Evolutionary conservation across 2,113 vertebrate genomes (phyloP).

Genomic region (Passer domesticus): DNA sequence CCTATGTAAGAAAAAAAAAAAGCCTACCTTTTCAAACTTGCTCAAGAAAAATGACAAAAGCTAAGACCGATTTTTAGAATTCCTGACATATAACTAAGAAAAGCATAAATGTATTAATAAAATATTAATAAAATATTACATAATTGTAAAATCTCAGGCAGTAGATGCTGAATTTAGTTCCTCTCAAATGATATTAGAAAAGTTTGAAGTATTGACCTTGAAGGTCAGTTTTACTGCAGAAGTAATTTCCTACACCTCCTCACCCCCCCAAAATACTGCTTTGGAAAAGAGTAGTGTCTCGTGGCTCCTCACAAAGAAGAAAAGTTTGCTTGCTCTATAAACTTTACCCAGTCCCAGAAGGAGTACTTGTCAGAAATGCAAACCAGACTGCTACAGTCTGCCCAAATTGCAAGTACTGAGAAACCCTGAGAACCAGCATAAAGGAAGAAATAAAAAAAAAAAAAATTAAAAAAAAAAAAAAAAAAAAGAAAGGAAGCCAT

Average conservation of each 20-base stretch:
- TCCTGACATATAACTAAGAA: not conserved
- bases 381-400: not conserved
- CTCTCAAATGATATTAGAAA: not conserved
- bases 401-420: not conserved
- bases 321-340: not conserved
- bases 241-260: not conserved
- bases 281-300: not conserved
- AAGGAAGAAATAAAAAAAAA: not conserved
- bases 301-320: not conserved
- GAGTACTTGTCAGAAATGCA: not conserved
- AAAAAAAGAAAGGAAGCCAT: not conserved
- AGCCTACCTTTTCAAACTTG: not conserved
- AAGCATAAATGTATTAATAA: not conserved
- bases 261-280: not conserved
- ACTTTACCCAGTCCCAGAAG: not conserved
- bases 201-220: not conserved
- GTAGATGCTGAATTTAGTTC: not conserved
- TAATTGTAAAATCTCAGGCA: not conserved
- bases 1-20: not conserved
- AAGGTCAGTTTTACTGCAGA: not conserved
- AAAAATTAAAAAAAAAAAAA: too few relatives aligned
- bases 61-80: not conserved
- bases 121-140: too few relatives aligned
- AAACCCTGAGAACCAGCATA: not conserved
- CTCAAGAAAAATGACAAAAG: not conserved